Percentiles rank a stretch among this genome's conserved stretches.
phyloP scores from a whole-genome alignment of 2,888 invertebrate species.

The Hymenopus coronatus region DNA sequence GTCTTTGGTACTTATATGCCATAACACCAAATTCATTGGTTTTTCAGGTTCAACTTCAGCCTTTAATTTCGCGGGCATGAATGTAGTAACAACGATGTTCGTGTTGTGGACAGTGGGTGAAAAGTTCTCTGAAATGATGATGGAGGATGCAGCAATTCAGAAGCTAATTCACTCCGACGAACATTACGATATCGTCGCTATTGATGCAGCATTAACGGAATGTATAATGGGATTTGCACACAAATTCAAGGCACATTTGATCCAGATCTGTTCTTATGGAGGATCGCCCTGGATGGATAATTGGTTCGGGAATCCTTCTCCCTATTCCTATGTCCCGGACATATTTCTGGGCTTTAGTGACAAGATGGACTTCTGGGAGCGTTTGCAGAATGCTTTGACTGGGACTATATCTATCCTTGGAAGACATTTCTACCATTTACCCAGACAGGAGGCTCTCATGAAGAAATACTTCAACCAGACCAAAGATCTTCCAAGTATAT shows the following conservation, averaged over 20 bases:
- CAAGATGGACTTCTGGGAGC: conserved; percentile 46
- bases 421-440: conserved; percentile 1
- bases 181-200: conserved; percentile 47
- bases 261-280: conserved; percentile 50
- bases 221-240: conserved; percentile 60
- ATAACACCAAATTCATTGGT: too few relatives aligned
- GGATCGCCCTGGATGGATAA: conserved; percentile 49
- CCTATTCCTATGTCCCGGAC: conserved; percentile 52
- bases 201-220: conserved; percentile 60
- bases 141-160: neutral
- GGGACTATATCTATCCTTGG: neutral
- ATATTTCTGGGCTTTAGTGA: conserved; percentile 50
- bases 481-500: conserved; percentile 23
- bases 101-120: too few relatives aligned
- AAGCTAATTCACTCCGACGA: conserved; percentile 21
- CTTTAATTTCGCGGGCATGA: too few relatives aligned
- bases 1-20: too few relatives aligned
- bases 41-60: too few relatives aligned
- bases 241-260: conserved; percentile 54
- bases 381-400: neutral
- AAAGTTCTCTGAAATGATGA: too few relatives aligned
- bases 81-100: too few relatives aligned
- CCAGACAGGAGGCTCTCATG: conserved; percentile 18
- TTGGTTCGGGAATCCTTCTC: conserved; percentile 50
- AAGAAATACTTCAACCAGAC: conserved; percentile 17